Percentiles rank a stretch among this genome's conserved stretches.
Evolutionary conservation across 2,888 invertebrate genomes (phyloP).

Genomic region (Melanargia galathea): DNA sequence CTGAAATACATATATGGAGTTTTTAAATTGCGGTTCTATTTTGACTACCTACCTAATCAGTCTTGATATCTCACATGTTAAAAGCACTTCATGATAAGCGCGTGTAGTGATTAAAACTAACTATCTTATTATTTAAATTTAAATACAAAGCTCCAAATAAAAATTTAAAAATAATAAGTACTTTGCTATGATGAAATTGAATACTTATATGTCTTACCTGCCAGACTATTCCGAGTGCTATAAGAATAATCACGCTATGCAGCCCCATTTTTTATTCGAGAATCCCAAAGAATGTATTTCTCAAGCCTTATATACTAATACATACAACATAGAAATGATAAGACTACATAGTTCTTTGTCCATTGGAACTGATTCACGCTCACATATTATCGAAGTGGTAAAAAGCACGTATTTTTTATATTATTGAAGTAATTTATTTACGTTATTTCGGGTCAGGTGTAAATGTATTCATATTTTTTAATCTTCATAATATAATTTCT

Average conservation of each 20-base stretch:
- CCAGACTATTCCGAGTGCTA: constrained; percentile 50
- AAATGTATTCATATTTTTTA: background rate
- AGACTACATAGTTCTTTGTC: constrained; percentile 51
- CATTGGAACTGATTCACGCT: constrained; percentile 43
- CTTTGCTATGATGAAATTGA: background rate
- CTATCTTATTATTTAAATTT: no score
- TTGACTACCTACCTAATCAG: background rate
- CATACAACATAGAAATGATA: constrained; percentile 50
- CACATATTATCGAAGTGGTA: constrained; percentile 40
- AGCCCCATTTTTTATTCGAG: constrained; percentile 55
- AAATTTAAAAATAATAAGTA: background rate
- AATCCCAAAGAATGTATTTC: constrained; percentile 29
- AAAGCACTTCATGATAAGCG: no score
- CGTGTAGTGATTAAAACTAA: no score
- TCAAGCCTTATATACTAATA: constrained; percentile 55
- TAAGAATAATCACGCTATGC: constrained; percentile 47
- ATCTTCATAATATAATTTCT: no score
- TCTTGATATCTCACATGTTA: no score
- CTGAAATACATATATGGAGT: constrained; percentile 20
- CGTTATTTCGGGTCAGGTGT: constrained; percentile 27
- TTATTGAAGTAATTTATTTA: constrained; percentile 19
- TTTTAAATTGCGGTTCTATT: background rate
- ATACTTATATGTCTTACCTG: constrained; percentile 52
- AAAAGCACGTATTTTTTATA: constrained; percentile 45
- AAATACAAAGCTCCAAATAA: no score